A percentile compares a stretch with the other conserved stretches of the same genome.
Conservation (phyloP, 2,888 invertebrate species). For the Noctuana brunneofusca region DNA sequence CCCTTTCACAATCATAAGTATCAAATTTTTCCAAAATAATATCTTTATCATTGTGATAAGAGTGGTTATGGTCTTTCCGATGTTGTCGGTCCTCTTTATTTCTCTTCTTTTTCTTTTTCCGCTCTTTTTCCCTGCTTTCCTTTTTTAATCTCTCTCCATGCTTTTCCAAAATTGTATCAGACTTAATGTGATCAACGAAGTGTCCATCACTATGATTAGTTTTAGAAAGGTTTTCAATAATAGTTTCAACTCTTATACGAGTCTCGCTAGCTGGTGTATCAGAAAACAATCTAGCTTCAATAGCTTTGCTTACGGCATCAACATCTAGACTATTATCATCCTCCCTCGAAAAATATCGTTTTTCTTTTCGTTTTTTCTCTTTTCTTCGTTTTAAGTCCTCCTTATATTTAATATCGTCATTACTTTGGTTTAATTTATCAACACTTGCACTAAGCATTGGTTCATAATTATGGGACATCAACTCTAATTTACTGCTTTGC, state of each 20-base stretch:
- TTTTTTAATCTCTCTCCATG: slow-evolving; percentile 71
- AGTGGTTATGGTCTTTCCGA: slow-evolving; percentile 86
- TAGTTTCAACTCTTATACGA: slow-evolving; percentile 58
- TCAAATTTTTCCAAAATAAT: slow-evolving; percentile 55
- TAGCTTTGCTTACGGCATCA: slow-evolving; percentile 90
- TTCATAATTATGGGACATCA: slow-evolving; percentile 51
- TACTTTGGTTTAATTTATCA: slow-evolving; percentile 46
- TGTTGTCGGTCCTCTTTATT: slow-evolving; percentile 90
- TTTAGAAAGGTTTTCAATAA: slow-evolving; percentile 47
- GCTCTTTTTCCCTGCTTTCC: slow-evolving; percentile 89
- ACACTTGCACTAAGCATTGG: slow-evolving; percentile 42
- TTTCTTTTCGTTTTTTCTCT: slow-evolving; percentile 85
- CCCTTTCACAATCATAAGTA: slow-evolving; percentile 46
- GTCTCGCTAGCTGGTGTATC: slow-evolving; percentile 80
- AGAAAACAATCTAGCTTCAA: slow-evolving; percentile 91
- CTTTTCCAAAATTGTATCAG: slow-evolving; percentile 40
- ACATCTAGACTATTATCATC: slow-evolving; percentile 92
- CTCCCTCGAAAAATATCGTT: slow-evolving; percentile 81
- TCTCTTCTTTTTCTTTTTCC: slow-evolving; percentile 93
- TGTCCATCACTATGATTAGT: slow-evolving; percentile 79
- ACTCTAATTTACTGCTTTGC: slow-evolving; percentile 47
- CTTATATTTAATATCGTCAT: slow-evolving; percentile 64
- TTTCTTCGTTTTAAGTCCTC: slow-evolving; percentile 83
- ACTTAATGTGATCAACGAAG: slow-evolving; percentile 52
- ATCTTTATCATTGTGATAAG: slow-evolving; percentile 82